Conservation (phyloP, 1,140 invertebrate genomes). For the Drosophila simulans region DNA sequence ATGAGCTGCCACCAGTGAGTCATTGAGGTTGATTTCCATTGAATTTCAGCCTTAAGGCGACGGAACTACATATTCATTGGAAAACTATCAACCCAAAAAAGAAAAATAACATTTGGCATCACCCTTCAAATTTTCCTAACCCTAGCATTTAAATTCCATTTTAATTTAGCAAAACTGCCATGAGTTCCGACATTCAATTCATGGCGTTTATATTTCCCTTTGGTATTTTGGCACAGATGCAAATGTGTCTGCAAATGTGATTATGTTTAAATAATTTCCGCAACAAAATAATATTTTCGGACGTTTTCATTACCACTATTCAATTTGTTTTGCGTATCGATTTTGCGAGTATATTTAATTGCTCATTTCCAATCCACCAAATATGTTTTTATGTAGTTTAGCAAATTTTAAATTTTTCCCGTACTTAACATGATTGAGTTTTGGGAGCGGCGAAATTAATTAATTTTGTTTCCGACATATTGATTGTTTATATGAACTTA, state of each 20-base stretch:
- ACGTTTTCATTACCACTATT: constrained; percentile 11
- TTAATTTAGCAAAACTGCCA: constrained; percentile 22
- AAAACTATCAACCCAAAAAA: neutral
- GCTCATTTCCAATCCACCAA: constrained; percentile 34
- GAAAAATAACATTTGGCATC: neutral
- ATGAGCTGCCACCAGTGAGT: constrained; percentile 52
- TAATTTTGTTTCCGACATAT: constrained; percentile 29
- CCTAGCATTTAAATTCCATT: constrained; percentile 18
- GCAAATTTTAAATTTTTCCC: constrained; percentile 45
- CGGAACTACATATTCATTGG: too few relatives aligned
- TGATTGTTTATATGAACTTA: neutral
- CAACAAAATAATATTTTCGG: constrained; percentile 57
- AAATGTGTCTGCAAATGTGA: constrained; percentile 28
- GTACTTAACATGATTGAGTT: constrained; percentile 28
- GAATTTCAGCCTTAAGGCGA: neutral
- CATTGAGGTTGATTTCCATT: constrained; percentile 13
- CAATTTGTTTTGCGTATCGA: constrained; percentile 5
- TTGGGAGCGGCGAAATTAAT: constrained; percentile 41
- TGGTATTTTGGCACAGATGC: neutral
- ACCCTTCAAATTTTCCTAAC: neutral
- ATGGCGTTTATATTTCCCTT: constrained; percentile 22
- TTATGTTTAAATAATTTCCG: constrained; percentile 76
- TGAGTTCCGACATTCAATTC: constrained; percentile 16
- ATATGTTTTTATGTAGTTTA: constrained; percentile 51
- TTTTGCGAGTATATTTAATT: constrained; percentile 37